Evolutionary conservation across 2,797 vertebrate genomes (phyloP).

Genomic region (Gouania willdenowi): DNA sequence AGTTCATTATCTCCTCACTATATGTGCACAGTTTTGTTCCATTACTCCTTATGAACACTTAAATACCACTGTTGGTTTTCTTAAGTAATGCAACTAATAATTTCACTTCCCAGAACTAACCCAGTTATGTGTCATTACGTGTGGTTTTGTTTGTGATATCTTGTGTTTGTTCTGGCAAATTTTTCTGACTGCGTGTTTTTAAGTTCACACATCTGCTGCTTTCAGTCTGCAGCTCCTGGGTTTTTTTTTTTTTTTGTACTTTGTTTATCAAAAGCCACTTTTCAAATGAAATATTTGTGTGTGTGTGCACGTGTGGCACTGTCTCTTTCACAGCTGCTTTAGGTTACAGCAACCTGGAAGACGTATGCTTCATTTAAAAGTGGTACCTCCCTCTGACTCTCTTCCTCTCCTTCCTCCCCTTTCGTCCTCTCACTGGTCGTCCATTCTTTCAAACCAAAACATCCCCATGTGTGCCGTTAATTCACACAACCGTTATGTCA

Average conservation of each 20-base stretch:
- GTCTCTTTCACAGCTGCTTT: constrained; percentile 65
- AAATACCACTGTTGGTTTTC: constrained; percentile 3
- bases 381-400: constrained; percentile 41
- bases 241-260: constrained; percentile 16
- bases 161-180: constrained; percentile 8
- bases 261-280: constrained; percentile 33
- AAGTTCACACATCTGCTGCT: constrained; percentile 4
- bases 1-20: constrained; percentile 25
- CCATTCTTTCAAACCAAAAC: constrained; percentile 71
- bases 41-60: no score
- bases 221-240: constrained; percentile 7
- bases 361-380: constrained; percentile 54
- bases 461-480: constrained; percentile 55
- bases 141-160: constrained; percentile 15
- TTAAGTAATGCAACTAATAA: not conserved
- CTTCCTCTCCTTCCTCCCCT: constrained; percentile 14
- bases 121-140: constrained; percentile 5
- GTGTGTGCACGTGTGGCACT: constrained; percentile 18
- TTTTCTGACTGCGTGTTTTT: constrained; percentile 7
- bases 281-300: constrained; percentile 15
- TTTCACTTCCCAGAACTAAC: not conserved
- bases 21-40: no score
- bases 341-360: constrained; percentile 57
- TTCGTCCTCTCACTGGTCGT: constrained; percentile 30
- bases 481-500: constrained; percentile 68